Percentiles rank a stretch among this genome's conserved stretches.
Evolutionary conservation across 2,888 invertebrate species (phyloP).

Genomic region (Pyrgus malvae): DNA sequence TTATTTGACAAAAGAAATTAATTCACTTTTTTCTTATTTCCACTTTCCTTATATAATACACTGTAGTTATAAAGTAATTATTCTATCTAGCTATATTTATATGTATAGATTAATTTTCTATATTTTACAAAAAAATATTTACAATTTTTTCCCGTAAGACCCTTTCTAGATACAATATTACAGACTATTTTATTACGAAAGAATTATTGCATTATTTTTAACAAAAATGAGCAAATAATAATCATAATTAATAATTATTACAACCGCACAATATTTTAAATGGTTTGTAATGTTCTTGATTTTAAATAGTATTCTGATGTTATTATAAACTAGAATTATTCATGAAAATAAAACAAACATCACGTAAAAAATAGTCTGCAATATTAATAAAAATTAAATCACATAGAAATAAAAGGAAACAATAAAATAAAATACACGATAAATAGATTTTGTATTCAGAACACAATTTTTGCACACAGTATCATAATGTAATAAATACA

Average conservation of each 20-base stretch:
- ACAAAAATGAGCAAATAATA: background rate
- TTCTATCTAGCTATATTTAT: conserved; percentile 76
- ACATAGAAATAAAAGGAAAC: conserved; percentile 40
- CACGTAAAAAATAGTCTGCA: conserved; percentile 28
- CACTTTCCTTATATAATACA: conserved; percentile 76
- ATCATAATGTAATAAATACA: conserved; percentile 48
- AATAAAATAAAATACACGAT: conserved; percentile 43
- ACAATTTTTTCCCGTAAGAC: conserved; percentile 75
- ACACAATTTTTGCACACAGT: conserved; percentile 51
- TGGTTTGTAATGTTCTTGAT: no score
- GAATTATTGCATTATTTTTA: background rate
- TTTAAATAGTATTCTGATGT: no score
- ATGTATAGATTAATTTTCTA: conserved; percentile 72
- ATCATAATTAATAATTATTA: no score
- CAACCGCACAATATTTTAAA: no score
- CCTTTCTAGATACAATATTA: conserved; percentile 53
- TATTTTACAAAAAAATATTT: conserved; percentile 79
- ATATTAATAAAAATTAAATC: conserved; percentile 34
- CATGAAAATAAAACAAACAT: background rate
- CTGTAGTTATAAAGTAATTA: conserved; percentile 78
- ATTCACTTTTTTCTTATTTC: conserved; percentile 75
- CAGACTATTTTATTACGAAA: conserved; percentile 40
- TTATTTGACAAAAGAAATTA: conserved; percentile 81
- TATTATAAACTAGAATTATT: background rate
- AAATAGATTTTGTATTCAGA: conserved; percentile 50